A percentile compares a stretch with the other conserved stretches of the same genome.
Conservation (phyloP, 2,113 vertebrate genomes). For the Scortum barcoo region DNA sequence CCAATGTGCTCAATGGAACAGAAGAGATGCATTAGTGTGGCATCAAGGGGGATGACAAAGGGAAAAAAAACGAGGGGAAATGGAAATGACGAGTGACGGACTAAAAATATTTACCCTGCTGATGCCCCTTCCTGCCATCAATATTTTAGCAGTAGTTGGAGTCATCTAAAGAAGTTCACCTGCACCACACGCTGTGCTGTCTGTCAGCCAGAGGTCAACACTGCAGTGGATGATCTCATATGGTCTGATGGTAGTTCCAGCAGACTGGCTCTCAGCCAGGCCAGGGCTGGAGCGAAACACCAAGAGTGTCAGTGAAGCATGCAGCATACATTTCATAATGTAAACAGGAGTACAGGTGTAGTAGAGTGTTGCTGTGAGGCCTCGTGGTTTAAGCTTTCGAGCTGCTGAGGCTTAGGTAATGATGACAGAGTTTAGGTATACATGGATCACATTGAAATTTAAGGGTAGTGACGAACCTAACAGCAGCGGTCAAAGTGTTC, state of each 20-base stretch:
- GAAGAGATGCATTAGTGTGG: constrained; percentile 83
- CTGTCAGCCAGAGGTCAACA: constrained; percentile 80
- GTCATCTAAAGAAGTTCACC: constrained; percentile 71
- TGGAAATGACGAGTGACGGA: constrained; percentile 70
- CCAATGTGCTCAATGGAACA: constrained; percentile 81
- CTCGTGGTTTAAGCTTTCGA: constrained; percentile 17
- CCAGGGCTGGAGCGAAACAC: constrained; percentile 27
- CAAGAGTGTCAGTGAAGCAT: constrained; percentile 47
- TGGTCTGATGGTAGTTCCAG: constrained; percentile 65
- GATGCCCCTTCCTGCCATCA: constrained; percentile 63
- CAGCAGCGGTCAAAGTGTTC: background rate
- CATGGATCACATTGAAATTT: background rate
- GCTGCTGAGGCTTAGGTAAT: constrained; percentile 4
- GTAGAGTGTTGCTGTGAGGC: background rate
- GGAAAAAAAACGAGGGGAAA: constrained; percentile 34
- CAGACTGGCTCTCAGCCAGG: constrained; percentile 59
- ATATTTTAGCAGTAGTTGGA: constrained; percentile 77
- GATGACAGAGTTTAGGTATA: background rate
- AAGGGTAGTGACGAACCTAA: background rate
- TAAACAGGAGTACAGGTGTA: constrained; percentile 44
- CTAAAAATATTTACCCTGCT: constrained; percentile 80
- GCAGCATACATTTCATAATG: constrained; percentile 47
- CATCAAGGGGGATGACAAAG: constrained; percentile 69
- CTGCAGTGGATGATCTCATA: constrained; percentile 79
- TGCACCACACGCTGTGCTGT: constrained; percentile 64